A percentile compares a stretch with the other conserved stretches of the same genome.
Conservation (phyloP, 2,888 invertebrate species). For the Eristalis pertinax region DNA sequence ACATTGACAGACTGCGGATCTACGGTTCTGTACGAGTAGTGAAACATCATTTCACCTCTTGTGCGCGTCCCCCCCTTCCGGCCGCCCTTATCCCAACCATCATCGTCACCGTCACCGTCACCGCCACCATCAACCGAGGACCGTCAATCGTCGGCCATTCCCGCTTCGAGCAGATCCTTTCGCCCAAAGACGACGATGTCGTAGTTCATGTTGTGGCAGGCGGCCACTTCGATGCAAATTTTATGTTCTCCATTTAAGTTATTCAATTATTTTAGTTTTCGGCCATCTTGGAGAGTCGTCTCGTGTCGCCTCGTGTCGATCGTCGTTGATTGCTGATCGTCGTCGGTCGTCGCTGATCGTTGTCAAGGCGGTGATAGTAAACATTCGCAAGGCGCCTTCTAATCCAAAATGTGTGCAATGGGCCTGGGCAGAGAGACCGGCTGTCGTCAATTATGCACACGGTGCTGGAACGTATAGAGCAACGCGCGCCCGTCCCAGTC, state of each 20-base stretch:
- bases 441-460: conserved; percentile 58
- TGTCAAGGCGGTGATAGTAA: conserved; percentile 29
- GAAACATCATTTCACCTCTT: conserved; percentile 6
- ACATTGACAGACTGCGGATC: conserved; percentile 30
- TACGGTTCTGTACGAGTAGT: conserved; percentile 16
- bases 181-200: conserved; percentile 37
- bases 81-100: not conserved
- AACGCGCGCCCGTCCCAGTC: not conserved
- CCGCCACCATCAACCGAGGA: not conserved
- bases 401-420: conserved; percentile 60
- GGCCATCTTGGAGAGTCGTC: conserved; percentile 56
- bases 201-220: conserved; percentile 70
- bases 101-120: not conserved
- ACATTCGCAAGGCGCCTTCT: conserved; percentile 62
- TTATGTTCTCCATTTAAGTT: conserved; percentile 70
- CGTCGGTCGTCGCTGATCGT: conserved; percentile 4
- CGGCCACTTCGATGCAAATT: conserved; percentile 69
- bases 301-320: not conserved
- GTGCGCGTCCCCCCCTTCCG: not conserved
- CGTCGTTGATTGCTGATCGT: not conserved
- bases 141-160: not conserved
- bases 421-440: conserved; percentile 1
- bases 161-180: conserved; percentile 38
- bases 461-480: conserved; percentile 2
- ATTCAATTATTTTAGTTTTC: conserved; percentile 71